phyloP scores from a whole-genome alignment of 2,113 vertebrate genomes.

The Speoplatyrhinus poulsoni region DNA sequence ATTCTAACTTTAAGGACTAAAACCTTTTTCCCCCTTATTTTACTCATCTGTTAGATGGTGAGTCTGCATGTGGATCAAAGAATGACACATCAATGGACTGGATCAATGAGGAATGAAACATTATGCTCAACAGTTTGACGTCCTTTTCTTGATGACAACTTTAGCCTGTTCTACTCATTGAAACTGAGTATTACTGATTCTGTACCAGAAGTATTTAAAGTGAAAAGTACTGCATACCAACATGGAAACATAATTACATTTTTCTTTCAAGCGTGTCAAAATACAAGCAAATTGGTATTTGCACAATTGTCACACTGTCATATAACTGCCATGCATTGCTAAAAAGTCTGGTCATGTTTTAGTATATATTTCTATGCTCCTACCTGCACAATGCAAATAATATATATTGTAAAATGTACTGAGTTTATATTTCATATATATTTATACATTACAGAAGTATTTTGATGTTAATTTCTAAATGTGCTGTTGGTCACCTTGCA shows the following conservation, averaged over 20 bases:
- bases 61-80: slow-evolving; percentile 46
- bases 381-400: not conserved
- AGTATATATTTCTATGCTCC: too few species aligned
- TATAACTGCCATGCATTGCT: too few species aligned
- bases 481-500: not conserved
- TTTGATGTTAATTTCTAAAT: not conserved
- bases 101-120: slow-evolving; percentile 76
- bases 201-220: too few species aligned
- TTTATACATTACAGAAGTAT: slow-evolving; percentile 36
- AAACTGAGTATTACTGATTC: too few species aligned
- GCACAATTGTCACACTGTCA: too few species aligned
- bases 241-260: too few species aligned
- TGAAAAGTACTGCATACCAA: too few species aligned
- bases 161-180: too few species aligned
- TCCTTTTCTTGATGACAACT: not conserved
- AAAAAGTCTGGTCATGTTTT: too few species aligned
- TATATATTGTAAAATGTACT: not conserved
- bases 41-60: slow-evolving; percentile 50
- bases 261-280: too few species aligned
- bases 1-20: not conserved
- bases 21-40: not conserved
- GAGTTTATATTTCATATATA: slow-evolving; percentile 1
- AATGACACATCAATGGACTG: slow-evolving; percentile 85
- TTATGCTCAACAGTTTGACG: not conserved
- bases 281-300: too few species aligned